phyloP scores from a whole-genome alignment of 2,888 invertebrate species.

The Holacanthella duospinosa region DNA sequence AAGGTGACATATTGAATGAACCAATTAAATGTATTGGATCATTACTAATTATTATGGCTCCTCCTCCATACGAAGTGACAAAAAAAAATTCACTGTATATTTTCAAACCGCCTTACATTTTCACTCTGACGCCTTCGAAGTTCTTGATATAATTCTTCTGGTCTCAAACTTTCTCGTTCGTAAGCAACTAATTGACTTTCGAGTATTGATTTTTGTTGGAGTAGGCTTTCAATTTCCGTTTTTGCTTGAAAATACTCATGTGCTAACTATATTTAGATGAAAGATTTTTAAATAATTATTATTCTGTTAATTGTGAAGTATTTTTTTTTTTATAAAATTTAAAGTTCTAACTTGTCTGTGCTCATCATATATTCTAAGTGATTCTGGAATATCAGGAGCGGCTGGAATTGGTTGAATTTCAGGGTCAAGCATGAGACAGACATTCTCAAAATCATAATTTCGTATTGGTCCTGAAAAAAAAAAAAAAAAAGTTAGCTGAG shows the following conservation, averaged over 20 bases:
- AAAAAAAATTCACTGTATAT: neutral
- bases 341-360: conserved; percentile 52
- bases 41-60: neutral
- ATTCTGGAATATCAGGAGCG: conserved; percentile 61
- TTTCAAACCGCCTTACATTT: conserved; percentile 50
- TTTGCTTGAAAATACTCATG: conserved; percentile 81
- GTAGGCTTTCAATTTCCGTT: conserved; percentile 70
- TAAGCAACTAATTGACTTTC: conserved; percentile 54
- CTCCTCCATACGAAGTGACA: neutral
- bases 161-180: conserved; percentile 39
- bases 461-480: neutral
- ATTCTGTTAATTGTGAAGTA: no score
- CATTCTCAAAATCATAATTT: conserved; percentile 50
- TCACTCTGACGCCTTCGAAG: conserved; percentile 57
- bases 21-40: no score
- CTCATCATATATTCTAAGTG: conserved; percentile 74
- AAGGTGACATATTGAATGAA: no score
- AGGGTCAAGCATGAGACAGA: conserved; percentile 67
- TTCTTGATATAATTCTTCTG: conserved; percentile 50
- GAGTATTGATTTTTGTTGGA: conserved; percentile 65
- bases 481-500: neutral
- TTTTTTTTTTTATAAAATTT: neutral
- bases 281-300: no score
- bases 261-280: conserved; percentile 63
- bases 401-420: conserved; percentile 75